phyloP scores from a whole-genome alignment of 2,797 vertebrate genomes.

The Dendrocincla fuliginosa region DNA sequence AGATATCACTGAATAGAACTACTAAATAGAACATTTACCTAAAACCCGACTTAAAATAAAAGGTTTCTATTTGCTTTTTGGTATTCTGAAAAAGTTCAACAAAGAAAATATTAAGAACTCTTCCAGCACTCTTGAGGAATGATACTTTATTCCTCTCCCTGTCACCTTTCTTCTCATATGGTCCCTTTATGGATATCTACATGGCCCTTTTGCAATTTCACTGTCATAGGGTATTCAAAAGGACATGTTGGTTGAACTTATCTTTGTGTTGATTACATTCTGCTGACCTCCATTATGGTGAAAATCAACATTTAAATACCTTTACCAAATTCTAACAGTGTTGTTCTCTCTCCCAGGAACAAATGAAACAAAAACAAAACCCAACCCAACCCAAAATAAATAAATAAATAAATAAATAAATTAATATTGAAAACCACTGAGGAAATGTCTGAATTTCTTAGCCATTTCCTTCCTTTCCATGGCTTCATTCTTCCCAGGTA shows the following conservation, averaged over 20 bases:
- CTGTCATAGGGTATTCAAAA: background rate
- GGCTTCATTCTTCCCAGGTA: background rate
- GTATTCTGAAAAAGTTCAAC: background rate
- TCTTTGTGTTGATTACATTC: background rate
- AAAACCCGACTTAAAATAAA: background rate
- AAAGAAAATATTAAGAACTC: background rate
- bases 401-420: background rate
- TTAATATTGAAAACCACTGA: too few relatives aligned
- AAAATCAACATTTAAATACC: background rate
- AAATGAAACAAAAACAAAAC: background rate
- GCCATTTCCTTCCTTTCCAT: background rate
- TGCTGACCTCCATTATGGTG: background rate
- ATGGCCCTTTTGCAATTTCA: background rate
- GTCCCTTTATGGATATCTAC: background rate
- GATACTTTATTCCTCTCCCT: background rate
- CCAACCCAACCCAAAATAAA: too few relatives aligned
- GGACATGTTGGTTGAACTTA: background rate
- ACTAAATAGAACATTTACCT: background rate
- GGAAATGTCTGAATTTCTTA: background rate
- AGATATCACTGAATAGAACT: background rate
- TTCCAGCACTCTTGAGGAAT: background rate
- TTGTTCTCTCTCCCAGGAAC: background rate
- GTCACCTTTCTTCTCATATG: background rate
- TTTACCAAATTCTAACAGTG: background rate
- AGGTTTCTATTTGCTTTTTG: background rate